Conservation (phyloP, 1,140 invertebrate species). For the Caerostris darwini region DNA sequence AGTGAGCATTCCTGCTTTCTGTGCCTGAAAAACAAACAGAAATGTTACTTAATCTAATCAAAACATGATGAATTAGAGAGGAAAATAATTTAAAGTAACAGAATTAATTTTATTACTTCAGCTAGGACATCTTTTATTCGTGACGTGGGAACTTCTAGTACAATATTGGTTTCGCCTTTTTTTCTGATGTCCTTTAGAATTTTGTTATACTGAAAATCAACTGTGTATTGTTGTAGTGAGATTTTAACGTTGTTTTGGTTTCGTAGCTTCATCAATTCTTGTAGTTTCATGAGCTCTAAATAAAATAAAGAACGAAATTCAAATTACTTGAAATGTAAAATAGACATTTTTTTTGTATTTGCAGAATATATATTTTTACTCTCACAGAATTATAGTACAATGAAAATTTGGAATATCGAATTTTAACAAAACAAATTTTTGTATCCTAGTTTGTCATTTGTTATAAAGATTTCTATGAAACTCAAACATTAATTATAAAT, state of each 20-base stretch:
- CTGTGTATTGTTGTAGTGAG: slow-evolving; percentile 69
- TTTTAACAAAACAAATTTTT: too few species aligned
- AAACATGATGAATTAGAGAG: background rate
- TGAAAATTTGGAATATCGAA: too few species aligned
- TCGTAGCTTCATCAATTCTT: slow-evolving; percentile 86
- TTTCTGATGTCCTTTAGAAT: slow-evolving; percentile 78
- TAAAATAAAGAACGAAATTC: slow-evolving; percentile 32
- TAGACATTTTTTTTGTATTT: too few species aligned
- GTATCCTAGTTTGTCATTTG: too few species aligned
- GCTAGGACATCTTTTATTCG: slow-evolving; percentile 68
- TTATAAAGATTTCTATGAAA: too few species aligned
- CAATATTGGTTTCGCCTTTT: slow-evolving; percentile 78
- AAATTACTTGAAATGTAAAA: background rate
- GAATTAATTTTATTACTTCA: slow-evolving; percentile 58
- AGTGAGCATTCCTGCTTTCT: slow-evolving; percentile 80
- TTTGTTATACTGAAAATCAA: slow-evolving; percentile 80
- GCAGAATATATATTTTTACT: too few species aligned
- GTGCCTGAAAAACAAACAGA: slow-evolving; percentile 80
- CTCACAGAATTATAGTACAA: too few species aligned
- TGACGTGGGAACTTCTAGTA: slow-evolving; percentile 76
- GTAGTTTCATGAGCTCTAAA: slow-evolving; percentile 88
- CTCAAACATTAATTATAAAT: too few species aligned
- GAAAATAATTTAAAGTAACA: background rate
- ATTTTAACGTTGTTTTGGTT: slow-evolving; percentile 71
- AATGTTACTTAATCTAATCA: slow-evolving; percentile 80